These are phyloP conservation scores for Cherax destructor DNA, from an alignment of 1,140 invertebrate genomes.

Conservation along the genomic window DNA sequence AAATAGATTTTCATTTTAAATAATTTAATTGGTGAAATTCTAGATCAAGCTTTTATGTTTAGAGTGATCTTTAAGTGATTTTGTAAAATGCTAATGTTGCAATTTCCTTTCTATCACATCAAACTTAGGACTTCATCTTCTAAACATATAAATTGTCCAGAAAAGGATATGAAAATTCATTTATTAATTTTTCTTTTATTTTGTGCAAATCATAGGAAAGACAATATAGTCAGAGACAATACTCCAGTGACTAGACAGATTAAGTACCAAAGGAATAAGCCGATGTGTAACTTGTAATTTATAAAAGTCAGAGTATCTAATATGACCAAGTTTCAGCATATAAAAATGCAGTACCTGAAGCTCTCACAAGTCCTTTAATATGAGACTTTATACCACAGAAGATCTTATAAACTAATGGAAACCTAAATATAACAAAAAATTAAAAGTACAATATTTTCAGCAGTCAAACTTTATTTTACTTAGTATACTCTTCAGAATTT, in stretches of 20 bases:
- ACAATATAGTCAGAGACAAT: conserved; percentile 7
- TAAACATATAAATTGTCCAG: too few species aligned
- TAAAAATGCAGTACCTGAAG: background rate
- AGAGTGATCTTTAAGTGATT: too few species aligned
- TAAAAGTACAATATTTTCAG: background rate
- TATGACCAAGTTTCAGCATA: background rate
- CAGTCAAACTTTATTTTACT: background rate
- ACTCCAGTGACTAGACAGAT: conserved; percentile 10
- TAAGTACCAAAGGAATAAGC: conserved; percentile 8
- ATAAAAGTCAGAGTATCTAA: background rate
- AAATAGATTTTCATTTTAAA: too few species aligned
- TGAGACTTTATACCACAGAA: too few species aligned
- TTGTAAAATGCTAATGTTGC: too few species aligned
- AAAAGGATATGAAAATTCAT: too few species aligned
- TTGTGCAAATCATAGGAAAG: conserved; percentile 11
- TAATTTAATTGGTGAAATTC: too few species aligned
- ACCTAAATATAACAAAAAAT: background rate
- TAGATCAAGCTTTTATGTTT: too few species aligned
- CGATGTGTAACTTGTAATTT: background rate
- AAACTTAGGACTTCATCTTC: too few species aligned
- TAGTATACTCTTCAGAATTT: background rate
- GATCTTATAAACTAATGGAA: background rate
- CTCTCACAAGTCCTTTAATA: background rate
- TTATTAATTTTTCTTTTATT: background rate
- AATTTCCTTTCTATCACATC: too few species aligned